phyloP scores from a whole-genome alignment of 1,140 invertebrate genomes.

The Copidosoma floridanum region DNA sequence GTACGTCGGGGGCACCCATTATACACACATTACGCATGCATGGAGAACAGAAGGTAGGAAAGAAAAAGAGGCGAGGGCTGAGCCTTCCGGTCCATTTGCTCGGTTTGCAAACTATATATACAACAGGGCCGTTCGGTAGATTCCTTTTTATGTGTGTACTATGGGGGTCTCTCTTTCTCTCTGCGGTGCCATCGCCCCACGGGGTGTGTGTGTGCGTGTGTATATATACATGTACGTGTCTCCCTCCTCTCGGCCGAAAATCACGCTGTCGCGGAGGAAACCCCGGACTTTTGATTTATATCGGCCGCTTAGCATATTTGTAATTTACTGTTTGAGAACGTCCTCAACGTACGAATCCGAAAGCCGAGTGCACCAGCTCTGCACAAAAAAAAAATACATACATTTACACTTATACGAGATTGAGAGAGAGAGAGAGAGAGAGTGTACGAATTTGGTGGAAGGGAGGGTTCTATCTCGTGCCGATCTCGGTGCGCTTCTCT shows the following conservation, averaged over 20 bases:
- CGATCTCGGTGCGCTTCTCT: constrained; percentile 14
- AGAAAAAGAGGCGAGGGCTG: not conserved
- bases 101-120: constrained; percentile 46
- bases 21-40: too few species aligned
- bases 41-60: too few species aligned
- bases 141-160: too few species aligned
- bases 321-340: constrained; percentile 50
- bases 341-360: constrained; percentile 43
- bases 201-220: too few species aligned
- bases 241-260: too few species aligned
- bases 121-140: too few species aligned
- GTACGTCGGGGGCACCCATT: too few species aligned
- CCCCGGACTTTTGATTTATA: constrained; percentile 57
- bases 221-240: too few species aligned
- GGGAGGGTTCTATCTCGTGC: not conserved
- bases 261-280: too few species aligned
- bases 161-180: not conserved
- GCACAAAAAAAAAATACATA: not conserved
- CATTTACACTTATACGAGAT: too few species aligned
- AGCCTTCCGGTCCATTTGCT: constrained; percentile 48
- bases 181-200: too few species aligned
- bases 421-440: constrained; percentile 7
- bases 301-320: constrained; percentile 51
- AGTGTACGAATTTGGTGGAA: too few species aligned
- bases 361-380: not conserved